These are phyloP conservation scores for Arvicanthis niloticus DNA, from an alignment of 2,113 vertebrate species.

Conservation along the genomic window DNA sequence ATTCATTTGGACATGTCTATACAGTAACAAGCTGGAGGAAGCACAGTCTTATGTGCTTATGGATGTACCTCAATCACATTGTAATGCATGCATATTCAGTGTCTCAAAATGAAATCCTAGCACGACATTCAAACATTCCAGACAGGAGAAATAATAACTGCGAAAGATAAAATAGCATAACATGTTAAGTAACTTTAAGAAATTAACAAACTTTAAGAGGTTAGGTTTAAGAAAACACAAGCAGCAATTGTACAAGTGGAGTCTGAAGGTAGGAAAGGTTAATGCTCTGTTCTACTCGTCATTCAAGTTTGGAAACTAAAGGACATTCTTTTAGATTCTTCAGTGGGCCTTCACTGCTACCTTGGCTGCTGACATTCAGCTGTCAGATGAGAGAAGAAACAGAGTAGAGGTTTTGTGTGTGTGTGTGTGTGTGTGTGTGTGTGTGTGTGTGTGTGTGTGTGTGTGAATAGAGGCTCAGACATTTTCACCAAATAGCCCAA, in stretches of 20 bases:
- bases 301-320: neutral
- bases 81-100: neutral
- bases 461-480: too few relatives aligned
- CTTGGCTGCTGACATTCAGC: neutral
- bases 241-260: neutral
- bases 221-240: neutral
- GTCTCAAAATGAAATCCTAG: conserved; percentile 38
- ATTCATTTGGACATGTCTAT: neutral
- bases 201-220: neutral
- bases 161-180: neutral
- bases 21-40: neutral
- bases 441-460: too few relatives aligned
- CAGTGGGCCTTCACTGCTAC: neutral
- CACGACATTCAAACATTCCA: neutral
- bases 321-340: neutral
- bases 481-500: too few relatives aligned
- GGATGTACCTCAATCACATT: neutral
- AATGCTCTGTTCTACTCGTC: neutral
- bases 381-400: neutral
- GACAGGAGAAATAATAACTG: neutral
- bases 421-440: too few relatives aligned
- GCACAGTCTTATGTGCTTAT: neutral
- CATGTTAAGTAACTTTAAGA: neutral
- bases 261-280: neutral
- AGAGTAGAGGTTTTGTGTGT: too few relatives aligned